Evolutionary conservation across 2,113 vertebrate species (phyloP), one percentile per base, ranked within the genome.

Genomic region (Leucoraja erinaceus): DNA sequence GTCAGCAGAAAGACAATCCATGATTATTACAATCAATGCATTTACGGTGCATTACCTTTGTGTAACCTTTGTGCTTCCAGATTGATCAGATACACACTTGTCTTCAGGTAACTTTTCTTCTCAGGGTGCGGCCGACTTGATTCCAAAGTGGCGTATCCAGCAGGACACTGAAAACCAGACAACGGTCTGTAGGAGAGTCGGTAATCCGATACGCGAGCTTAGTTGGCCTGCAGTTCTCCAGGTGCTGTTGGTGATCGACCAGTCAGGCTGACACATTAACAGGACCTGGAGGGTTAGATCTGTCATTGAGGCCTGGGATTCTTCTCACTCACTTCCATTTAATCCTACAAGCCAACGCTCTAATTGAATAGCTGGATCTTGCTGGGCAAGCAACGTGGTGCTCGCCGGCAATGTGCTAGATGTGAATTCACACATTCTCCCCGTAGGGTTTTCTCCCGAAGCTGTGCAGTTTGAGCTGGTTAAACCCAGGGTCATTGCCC

Each of bases 261-360:
- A 88, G 56, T 61, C 59, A 88, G 83, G 14, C n/a, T 88, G 56
- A 88, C 59, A 63, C 20, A n/a, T 66, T 88, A 63, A 88, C 61
- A n/a, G 83, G 61, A 88, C 59, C 83, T 33, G 59, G 81, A 88
- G 59, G 83, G 83, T 28, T 88, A 66, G 59, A 88, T n/a, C 83
- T 88, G 83, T 88, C 83, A 88, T 31, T 33, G 28, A 66, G 28
- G 56, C 63, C 59, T 88, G 83, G 83, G 83, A 63, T 88, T 88
- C 83, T 88, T 88, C 83, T 88, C 59, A 88, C 83, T 88, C 83
- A 88, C 83, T 63, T 88, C 59, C 5, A 88, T 31, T 66, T 88
- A 63, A 88, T 88, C 83, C 59, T 88, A 59, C 59, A 88, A 61
- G n/a, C 83, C n/a, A 31, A 88, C 31, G n/a, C 28, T 88, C 7